Evolutionary conservation across 1,140 invertebrate genomes (phyloP), one percentile per base, ranked within the genome.

Genomic region (Bicyclus anynana): DNA sequence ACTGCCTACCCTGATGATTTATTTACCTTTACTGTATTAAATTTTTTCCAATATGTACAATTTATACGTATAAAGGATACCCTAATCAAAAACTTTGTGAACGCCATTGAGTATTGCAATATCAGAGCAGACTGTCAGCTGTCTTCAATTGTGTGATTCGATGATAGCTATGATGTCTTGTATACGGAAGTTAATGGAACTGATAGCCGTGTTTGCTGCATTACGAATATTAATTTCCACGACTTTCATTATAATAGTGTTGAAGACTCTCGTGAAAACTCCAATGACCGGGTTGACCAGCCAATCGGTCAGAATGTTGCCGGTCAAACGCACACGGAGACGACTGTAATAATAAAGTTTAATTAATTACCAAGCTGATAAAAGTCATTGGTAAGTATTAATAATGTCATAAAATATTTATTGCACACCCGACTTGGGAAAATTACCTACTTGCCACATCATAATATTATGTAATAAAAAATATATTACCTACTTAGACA

Each of bases 251-350:
- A 90, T 85, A 50, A 81, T 61, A 18, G 61, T 76, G 51, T 91
- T 74, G 62, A 90, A 87, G 18, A 90, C 62, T 7, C 65, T 74
- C 0, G 79, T 75, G 44, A 88, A 83, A 4, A 86, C 69, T 10
- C 67, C 60, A 13, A 86, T 76, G 0, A 90, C 64, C 0, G 89
- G 78, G 63, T 87, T 90, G 2, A 86, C 23, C n/a, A 90, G 62
- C 80, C 82, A 89, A 58, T 89, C 89, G 46, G 62, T 63, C 14
- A 91, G 65, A 18, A 80, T 69, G 66, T 90, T 84, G 51, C 89
- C 89, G 23, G 80, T 87, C 13, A 91, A 67, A 12, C 74, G 72
- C 4, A 91, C 76, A 18, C 73, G 72, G 13, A 90, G 72, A 29
- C 69, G 73, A 16, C 88, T 89, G 70, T 20, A 65, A 57, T 62